Conservation (phyloP, 1,140 invertebrate genomes). For the Apis dorsata region DNA sequence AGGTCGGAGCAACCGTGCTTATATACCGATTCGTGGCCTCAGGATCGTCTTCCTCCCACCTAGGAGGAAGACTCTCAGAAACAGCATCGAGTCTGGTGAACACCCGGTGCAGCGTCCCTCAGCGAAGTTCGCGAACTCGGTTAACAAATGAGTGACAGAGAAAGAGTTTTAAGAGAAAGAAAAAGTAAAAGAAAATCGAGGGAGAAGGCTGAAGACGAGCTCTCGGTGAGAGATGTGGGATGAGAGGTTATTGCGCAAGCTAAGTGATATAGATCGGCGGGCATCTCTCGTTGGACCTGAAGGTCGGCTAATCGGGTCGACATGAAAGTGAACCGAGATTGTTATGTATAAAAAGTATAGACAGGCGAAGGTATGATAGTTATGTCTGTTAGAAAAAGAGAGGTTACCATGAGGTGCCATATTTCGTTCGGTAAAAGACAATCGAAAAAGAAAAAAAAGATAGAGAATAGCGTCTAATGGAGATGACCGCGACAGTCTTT, state of each 20-base stretch:
- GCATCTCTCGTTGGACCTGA: conserved; percentile 60
- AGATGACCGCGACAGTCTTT: not conserved
- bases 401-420: not conserved
- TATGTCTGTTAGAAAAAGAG: not conserved
- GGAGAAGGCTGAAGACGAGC: conserved; percentile 36
- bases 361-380: conserved; percentile 10
- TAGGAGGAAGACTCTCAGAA: conserved; percentile 34
- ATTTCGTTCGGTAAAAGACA: not conserved
- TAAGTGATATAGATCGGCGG: conserved; percentile 69
- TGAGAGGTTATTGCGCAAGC: conserved; percentile 58
- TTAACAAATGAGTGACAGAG: conserved; percentile 11
- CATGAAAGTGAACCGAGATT: conserved; percentile 63
- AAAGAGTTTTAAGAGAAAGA: not conserved
- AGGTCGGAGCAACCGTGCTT: conserved; percentile 58
- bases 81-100: conserved; percentile 42
- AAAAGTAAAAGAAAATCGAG: conserved; percentile 11
- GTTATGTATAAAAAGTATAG: conserved; percentile 11
- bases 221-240: conserved; percentile 18
- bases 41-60: conserved; percentile 72
- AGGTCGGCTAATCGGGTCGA: conserved; percentile 70
- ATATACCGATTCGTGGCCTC: conserved; percentile 62
- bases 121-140: conserved; percentile 54
- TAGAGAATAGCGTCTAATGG: not conserved
- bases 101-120: conserved; percentile 54
- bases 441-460: not conserved